A percentile compares a stretch with the other conserved stretches of the same genome.
Conservation (phyloP, 2,888 invertebrate genomes). For the Tiliacea citrago region DNA sequence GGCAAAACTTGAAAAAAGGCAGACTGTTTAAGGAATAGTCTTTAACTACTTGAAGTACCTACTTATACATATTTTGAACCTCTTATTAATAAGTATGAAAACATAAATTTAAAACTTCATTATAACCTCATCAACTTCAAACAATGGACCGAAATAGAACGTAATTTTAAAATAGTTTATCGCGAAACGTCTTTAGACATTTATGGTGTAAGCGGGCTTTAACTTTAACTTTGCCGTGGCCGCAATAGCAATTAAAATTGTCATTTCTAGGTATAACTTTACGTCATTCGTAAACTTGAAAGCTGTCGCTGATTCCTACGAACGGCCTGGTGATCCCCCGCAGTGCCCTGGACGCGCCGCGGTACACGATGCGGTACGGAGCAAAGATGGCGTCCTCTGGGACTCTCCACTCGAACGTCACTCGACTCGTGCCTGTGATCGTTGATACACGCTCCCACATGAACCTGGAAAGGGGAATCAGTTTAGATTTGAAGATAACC, state of each 20-base stretch:
- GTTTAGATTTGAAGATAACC: not conserved
- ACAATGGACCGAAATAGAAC: not conserved
- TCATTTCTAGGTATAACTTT: not conserved
- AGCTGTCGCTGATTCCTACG: constrained; percentile 90
- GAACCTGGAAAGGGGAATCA: constrained; percentile 91
- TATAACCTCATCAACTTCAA: not conserved
- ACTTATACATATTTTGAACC: not conserved
- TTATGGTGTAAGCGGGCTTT: too few species aligned
- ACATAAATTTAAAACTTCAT: not conserved
- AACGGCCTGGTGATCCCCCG: constrained; percentile 92
- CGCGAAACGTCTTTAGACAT: too few species aligned
- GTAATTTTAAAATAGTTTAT: too few species aligned
- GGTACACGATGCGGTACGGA: constrained; percentile 95
- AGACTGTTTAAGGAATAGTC: too few species aligned
- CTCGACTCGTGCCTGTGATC: constrained; percentile 94
- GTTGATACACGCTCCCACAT: constrained; percentile 93
- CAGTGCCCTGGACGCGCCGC: constrained; percentile 93
- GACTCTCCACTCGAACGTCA: constrained; percentile 95
- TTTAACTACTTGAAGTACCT: not conserved
- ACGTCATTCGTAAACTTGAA: constrained; percentile 72
- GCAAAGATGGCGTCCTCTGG: constrained; percentile 92
- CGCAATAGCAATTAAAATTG: not conserved
- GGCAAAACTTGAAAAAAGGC: too few species aligned
- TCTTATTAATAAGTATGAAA: too few species aligned
- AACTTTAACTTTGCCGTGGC: not conserved